Evolutionary conservation across 2,888 invertebrate genomes (phyloP).

Genomic region (Hypsopygia costalis): DNA sequence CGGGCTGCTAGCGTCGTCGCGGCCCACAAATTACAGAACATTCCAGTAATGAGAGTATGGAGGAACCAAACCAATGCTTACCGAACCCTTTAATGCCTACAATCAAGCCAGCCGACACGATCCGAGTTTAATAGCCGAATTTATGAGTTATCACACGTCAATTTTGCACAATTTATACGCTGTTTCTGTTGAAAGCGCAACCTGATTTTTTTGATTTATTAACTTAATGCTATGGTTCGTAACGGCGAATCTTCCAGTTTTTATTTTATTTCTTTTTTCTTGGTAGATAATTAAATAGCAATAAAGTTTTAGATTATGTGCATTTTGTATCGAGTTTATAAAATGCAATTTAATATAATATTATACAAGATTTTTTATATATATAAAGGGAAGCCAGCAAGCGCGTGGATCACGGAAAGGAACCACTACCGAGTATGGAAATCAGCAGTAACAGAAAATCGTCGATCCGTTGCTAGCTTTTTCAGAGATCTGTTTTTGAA

Average conservation of each 20-base stretch:
- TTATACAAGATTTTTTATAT: too few relatives aligned
- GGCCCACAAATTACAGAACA: conserved; percentile 26
- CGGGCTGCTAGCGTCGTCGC: conserved; percentile 1
- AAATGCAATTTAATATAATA: neutral
- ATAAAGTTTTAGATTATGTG: neutral
- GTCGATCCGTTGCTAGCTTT: too few relatives aligned
- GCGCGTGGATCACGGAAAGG: too few relatives aligned
- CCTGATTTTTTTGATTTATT: conserved; percentile 34
- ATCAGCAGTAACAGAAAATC: too few relatives aligned
- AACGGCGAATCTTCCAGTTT: conserved; percentile 9
- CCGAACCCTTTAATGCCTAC: conserved; percentile 24
- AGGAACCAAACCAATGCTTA: conserved; percentile 18
- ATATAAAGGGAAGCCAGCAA: too few relatives aligned
- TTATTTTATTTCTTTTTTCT: conserved; percentile 9
- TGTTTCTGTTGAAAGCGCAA: conserved; percentile 23
- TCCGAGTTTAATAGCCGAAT: conserved; percentile 40
- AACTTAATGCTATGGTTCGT: conserved; percentile 1
- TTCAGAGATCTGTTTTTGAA: too few relatives aligned
- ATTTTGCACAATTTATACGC: conserved; percentile 55
- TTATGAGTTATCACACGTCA: conserved; percentile 46
- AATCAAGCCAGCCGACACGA: conserved; percentile 20
- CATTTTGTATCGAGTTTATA: neutral
- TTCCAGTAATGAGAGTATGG: conserved; percentile 21
- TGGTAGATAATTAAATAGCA: conserved; percentile 2
- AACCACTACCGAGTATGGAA: too few relatives aligned